Base-by-base conservation (phyloP, 2,113 vertebrate species). In the Onychostoma macrolepis region DNA sequence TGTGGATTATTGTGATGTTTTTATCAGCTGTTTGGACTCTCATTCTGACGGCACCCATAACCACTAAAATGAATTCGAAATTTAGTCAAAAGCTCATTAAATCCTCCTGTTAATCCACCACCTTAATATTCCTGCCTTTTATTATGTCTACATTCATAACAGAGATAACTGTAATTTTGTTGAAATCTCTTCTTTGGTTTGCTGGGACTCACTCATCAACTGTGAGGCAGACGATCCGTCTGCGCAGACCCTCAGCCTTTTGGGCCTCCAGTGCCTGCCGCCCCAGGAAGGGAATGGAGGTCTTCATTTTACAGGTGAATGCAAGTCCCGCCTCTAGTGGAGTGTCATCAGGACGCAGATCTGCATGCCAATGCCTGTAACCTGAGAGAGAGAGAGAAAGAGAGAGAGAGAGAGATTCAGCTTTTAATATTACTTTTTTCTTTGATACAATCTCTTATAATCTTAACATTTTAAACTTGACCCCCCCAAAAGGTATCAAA, bases 281-380 rank as follows among this genome's bases (percentile, higher is more conserved):
- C 2, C 98, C 98, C 89, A 97, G 95, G 92, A 99, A 99, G 1
- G 96, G 96, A 85, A 94, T 91, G 0, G 89, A 38, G 0, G 95
- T 95, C 89, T 96, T 99, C 83, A 99, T 92, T 80, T 99, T 99
- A 92, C 98, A 99, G 72, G 98, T 98, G 90, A 99, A 99, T 30
- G 95, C 97, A 56, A 99, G 86, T 21, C 98, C 97, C 0, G 98
- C 96, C 88, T 99, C 98, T 13, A 99, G 91, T 0, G 98, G 98
- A 0, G 96, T 97, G 91, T 99, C 97, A 0, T 99, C 97, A 0
- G 96, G 88, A 1, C 98, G 96, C 24, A 99, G 96, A 93, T 99
- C 98, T 0, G 96, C 96, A 0, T 99, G 98, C 98, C 98, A 99
- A 80, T 99, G 98, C 83, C 98, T 94, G 91, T 99, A 99, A 2